A percentile compares a stretch with the other conserved stretches of the same genome.
Conservation (phyloP, 1,140 invertebrate species). For the Brachionus angularis region DNA sequence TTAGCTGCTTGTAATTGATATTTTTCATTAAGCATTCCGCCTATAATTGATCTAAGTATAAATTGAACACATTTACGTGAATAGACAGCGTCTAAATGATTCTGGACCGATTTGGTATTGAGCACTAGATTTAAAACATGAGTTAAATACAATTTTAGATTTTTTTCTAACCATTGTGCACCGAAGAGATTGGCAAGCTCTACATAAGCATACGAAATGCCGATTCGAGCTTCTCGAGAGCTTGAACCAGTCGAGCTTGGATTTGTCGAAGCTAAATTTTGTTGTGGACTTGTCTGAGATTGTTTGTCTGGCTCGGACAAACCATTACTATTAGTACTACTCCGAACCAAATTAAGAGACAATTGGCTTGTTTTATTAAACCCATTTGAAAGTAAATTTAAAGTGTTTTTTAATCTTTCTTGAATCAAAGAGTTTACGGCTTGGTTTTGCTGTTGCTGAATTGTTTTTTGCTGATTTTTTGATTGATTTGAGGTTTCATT, state of each 20-base stretch:
- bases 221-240: slow-evolving; percentile 24
- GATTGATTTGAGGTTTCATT: slow-evolving; percentile 1
- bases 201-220: slow-evolving; percentile 75
- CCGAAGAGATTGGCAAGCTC: slow-evolving; percentile 86
- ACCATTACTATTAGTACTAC: background rate
- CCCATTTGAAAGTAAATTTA: slow-evolving; percentile 1
- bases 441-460: background rate
- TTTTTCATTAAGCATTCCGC: slow-evolving; percentile 89
- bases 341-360: slow-evolving; percentile 24
- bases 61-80: slow-evolving; percentile 94
- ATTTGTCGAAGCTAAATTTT: background rate
- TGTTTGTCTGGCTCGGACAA: background rate
- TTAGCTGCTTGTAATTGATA: slow-evolving; percentile 85
- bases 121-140: slow-evolving; percentile 87
- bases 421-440: background rate
- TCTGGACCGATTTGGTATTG: slow-evolving; percentile 79
- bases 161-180: slow-evolving; percentile 84
- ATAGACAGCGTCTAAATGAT: slow-evolving; percentile 94
- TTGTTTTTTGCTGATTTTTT: background rate
- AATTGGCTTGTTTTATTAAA: background rate
- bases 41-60: slow-evolving; percentile 81
- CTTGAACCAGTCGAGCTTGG: background rate
- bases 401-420: background rate
- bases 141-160: slow-evolving; percentile 74
- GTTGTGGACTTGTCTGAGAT: background rate